Conservation (phyloP, 2,113 vertebrate genomes). For the Upupa epops region DNA sequence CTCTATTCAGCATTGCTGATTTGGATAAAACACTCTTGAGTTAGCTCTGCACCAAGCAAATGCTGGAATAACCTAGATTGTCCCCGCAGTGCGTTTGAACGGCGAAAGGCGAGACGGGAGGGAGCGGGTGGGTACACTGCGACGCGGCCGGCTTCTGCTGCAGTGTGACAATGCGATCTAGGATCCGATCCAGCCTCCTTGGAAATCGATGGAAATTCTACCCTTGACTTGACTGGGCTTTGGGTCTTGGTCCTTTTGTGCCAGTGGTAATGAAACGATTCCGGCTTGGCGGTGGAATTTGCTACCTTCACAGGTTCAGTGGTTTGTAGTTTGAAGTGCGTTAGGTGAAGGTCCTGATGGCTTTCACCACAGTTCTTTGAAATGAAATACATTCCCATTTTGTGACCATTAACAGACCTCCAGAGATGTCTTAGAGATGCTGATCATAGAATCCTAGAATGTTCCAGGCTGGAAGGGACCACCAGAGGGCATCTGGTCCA, state of each 20-base stretch:
- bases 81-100: not conserved
- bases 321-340: not conserved
- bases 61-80: not conserved
- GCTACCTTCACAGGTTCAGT: not conserved
- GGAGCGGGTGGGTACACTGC: constrained; percentile 29
- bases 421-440: not conserved
- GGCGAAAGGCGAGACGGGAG: not conserved
- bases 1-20: not conserved
- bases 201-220: constrained; percentile 59
- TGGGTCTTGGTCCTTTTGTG: not conserved
- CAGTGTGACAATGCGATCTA: constrained; percentile 29
- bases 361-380: not conserved
- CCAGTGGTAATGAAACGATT: constrained; percentile 33
- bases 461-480: too few relatives aligned
- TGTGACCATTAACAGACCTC: not conserved
- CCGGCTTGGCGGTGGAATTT: not conserved
- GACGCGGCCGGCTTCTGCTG: constrained; percentile 20
- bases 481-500: too few relatives aligned
- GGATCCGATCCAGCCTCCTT: constrained; percentile 6
- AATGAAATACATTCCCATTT: not conserved
- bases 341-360: not conserved
- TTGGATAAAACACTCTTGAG: not conserved
- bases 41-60: not conserved
- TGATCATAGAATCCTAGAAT: too few relatives aligned
- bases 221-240: constrained; percentile 48